Conservation (phyloP, 2,113 vertebrate genomes). For the Oncorhynchus masou region DNA sequence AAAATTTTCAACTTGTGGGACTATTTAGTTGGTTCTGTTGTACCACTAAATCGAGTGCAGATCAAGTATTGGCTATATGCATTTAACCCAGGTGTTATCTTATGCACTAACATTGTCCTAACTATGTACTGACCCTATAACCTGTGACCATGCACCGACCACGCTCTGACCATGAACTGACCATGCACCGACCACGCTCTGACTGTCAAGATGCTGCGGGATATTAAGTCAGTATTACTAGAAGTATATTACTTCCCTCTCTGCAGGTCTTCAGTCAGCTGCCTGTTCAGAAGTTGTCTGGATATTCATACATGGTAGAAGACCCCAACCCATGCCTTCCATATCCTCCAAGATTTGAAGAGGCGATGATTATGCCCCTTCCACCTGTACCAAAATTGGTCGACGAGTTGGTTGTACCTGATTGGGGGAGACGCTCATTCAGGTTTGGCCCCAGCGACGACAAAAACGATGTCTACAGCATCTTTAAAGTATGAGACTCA, state of each 20-base stretch:
- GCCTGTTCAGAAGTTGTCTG: slow-evolving; percentile 67
- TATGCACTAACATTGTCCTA: too few relatives aligned
- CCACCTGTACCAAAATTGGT: rapidly evolving
- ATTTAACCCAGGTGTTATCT: too few relatives aligned
- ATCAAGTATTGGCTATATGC: too few relatives aligned
- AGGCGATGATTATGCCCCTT: not conserved
- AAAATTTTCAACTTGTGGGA: too few relatives aligned
- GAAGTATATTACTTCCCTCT: not conserved
- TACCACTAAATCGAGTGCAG: too few relatives aligned
- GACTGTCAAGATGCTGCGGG: not conserved
- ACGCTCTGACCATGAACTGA: not conserved
- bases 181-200: too few relatives aligned
- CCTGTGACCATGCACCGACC: too few relatives aligned
- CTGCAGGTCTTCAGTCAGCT: slow-evolving; percentile 75
- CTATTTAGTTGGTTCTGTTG: too few relatives aligned
- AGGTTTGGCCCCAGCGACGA: not conserved
- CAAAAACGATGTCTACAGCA: slow-evolving; percentile 58
- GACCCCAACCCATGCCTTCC: slow-evolving; percentile 44
- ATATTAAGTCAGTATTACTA: too few relatives aligned
- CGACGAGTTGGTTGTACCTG: not conserved
- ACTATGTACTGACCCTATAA: too few relatives aligned
- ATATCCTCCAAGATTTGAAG: not conserved
- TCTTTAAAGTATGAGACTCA: slow-evolving; percentile 61
- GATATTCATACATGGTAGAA: slow-evolving; percentile 53
- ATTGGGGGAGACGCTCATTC: not conserved